Evolutionary conservation across 2,797 vertebrate genomes (phyloP).

Genomic region (Apogon talboti): DNA sequence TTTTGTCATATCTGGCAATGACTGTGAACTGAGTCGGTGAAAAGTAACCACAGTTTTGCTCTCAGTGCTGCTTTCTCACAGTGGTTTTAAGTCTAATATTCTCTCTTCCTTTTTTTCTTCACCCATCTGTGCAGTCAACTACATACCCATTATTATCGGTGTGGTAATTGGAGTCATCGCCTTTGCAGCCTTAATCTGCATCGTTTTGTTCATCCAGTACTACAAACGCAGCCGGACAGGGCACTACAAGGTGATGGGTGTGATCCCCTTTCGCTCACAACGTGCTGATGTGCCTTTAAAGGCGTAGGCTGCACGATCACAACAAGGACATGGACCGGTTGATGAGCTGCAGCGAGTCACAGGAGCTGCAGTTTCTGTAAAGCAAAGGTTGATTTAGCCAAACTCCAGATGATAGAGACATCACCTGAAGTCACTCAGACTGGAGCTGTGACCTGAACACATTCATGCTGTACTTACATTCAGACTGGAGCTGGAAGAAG

Average conservation of each 20-base stretch:
- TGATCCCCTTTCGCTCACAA: neutral
- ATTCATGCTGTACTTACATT: too few species aligned
- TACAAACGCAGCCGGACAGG: slow-evolving; percentile 29
- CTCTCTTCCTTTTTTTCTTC: slow-evolving; percentile 4
- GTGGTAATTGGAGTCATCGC: rapidly evolving
- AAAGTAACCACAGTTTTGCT: neutral
- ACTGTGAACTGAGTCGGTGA: neutral
- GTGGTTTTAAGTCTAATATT: neutral
- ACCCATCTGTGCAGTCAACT: slow-evolving; percentile 21
- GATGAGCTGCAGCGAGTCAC: too few species aligned
- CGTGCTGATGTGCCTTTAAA: neutral
- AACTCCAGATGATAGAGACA: too few species aligned
- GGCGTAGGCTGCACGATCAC: neutral
- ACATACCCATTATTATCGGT: neutral
- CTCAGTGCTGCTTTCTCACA: slow-evolving; percentile 7
- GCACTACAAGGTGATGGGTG: slow-evolving; percentile 35
- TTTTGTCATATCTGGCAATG: neutral
- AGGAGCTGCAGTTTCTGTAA: too few species aligned
- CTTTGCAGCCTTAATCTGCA: rapidly evolving
- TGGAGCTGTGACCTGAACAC: too few species aligned
- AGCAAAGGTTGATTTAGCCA: too few species aligned
- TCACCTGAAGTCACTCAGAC: too few species aligned
- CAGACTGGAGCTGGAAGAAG: too few species aligned
- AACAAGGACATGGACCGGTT: too few species aligned
- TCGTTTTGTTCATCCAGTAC: rapidly evolving